Conservation (phyloP, 2,113 vertebrate species). For the Xerus inauris region DNA sequence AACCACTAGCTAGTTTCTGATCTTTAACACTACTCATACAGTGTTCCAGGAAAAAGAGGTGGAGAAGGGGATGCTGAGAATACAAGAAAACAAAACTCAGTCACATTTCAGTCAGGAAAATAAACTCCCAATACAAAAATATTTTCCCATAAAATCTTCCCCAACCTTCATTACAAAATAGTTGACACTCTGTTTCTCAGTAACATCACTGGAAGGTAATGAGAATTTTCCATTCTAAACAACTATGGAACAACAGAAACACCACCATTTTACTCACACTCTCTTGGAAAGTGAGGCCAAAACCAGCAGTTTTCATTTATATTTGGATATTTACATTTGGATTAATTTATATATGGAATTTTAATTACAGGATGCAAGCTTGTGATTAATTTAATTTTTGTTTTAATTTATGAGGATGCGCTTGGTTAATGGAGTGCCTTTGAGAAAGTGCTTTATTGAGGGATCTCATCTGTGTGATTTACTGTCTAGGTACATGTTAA, state of each 20-base stretch:
- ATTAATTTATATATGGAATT: slow-evolving; percentile 71
- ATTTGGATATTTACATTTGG: slow-evolving; percentile 63
- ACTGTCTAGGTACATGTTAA: slow-evolving; percentile 15
- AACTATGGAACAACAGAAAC: background rate
- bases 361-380: slow-evolving; percentile 78
- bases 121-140: background rate
- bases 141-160: background rate
- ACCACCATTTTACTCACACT: background rate
- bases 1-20: background rate
- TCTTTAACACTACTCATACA: background rate
- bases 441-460: slow-evolving; percentile 58
- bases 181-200: background rate
- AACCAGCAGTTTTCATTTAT: slow-evolving; percentile 67
- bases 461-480: slow-evolving; percentile 66
- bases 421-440: slow-evolving; percentile 62
- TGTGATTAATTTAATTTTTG: slow-evolving; percentile 76
- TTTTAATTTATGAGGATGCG: slow-evolving; percentile 68
- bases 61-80: background rate
- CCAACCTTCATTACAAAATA: background rate
- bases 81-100: background rate
- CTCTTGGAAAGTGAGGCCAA: background rate
- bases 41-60: background rate
- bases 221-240: background rate
- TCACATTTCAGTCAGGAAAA: slow-evolving; percentile 16
- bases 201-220: background rate